These are phyloP conservation scores for Hassar affinis DNA, from an alignment of 2,113 vertebrate genomes.

Conservation along the genomic window DNA sequence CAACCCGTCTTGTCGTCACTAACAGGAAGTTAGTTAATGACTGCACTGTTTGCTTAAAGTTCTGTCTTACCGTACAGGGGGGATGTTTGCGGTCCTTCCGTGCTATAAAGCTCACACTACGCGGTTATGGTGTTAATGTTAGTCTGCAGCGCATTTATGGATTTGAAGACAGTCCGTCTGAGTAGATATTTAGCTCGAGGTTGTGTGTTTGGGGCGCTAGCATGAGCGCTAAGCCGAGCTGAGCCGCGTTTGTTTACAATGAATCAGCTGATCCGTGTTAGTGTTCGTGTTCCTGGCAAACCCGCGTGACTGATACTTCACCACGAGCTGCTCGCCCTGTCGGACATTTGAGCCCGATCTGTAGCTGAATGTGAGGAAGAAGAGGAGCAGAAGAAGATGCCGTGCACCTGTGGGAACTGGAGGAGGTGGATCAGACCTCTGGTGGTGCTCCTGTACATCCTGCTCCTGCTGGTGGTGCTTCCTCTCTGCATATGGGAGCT, in stretches of 20 bases:
- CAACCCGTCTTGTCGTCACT: neutral
- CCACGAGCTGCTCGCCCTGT: neutral
- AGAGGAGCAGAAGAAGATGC: constrained; percentile 69
- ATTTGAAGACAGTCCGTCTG: too few species aligned
- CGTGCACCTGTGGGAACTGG: constrained; percentile 94
- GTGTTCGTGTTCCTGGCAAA: too few species aligned
- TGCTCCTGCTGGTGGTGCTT: constrained; percentile 82
- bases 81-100: neutral
- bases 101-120: neutral
- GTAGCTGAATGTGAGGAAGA: constrained; percentile 29
- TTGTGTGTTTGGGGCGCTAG: neutral
- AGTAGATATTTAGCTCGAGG: neutral
- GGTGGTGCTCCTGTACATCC: constrained; percentile 83
- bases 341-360: too few species aligned
- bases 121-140: neutral
- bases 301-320: neutral
- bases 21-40: constrained; percentile 38
- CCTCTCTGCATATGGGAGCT: constrained; percentile 89
- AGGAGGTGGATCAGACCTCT: constrained; percentile 92
- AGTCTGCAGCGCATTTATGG: neutral
- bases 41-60: constrained; percentile 26
- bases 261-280: constrained; percentile 41
- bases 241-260: constrained; percentile 37
- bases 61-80: neutral
- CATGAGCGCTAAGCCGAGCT: neutral